Evolutionary conservation across 1,140 invertebrate species (phyloP), one percentile per base, ranked within the genome.

Genomic region (Drosophila baimaii): DNA sequence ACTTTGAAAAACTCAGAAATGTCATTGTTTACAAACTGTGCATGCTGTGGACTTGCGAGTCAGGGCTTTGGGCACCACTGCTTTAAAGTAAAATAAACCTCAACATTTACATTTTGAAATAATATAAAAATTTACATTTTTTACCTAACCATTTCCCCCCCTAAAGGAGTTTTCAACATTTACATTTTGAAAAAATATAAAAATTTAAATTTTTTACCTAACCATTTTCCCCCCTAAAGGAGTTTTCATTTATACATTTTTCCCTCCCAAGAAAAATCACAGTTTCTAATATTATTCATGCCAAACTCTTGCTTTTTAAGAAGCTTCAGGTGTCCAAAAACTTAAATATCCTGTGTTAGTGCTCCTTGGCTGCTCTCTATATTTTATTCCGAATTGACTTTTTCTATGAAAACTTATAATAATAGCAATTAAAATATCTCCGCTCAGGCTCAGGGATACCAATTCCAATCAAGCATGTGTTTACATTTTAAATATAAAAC

Each of bases 401-500:
- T 52, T 51, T 66, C 44, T 19, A 19, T 2, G 13, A 56, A 39
- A 72, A 54, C 71, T 65, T 79, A 69, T 76, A 79, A 86, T 77
- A 86, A 86, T 49, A 81, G 59, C 82, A 81, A 86, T 86, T 86
- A 86, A 86, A 86, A 86, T 72, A 62, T 79, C 70, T 81, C 25
- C 49, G 51, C 62, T 79, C 56, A 13, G 13, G 33, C 56, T 47
- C n/a, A n/a, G 49, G 46, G 47, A 66, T 61, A 58, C 68, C 64
- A 78, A 78, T 85, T 86, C 64, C 82, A 85, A 85, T 85, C 81
- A 85, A 68, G 78, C 82, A 86, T 85, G 82, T 85, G 82, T 85
- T 85, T 85, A 85, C 84, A 86, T 86, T 86, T 81, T 81, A 85
- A 86, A 86, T 85, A 64, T 78, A 81, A 85, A 85, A 85, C 78